Evolutionary conservation across 2,888 invertebrate genomes (phyloP), one percentile per base, ranked within the genome.

Genomic region (Rhagonycha lutea): DNA sequence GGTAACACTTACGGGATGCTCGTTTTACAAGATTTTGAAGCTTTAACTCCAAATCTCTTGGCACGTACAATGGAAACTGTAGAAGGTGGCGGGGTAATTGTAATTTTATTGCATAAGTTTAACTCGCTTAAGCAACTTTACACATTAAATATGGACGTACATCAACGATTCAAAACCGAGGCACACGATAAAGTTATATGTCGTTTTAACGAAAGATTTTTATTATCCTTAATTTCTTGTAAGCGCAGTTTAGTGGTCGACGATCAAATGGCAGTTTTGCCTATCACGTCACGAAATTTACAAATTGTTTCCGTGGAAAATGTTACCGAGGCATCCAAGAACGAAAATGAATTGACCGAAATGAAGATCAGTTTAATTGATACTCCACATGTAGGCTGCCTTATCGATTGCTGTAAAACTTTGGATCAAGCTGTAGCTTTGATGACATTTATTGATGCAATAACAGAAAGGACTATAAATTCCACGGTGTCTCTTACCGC

Each of bases 141-240:
- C 86, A 95, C 98, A 0, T 94, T 99, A 91, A 94, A 94, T 79
- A 99, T 99, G 99, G 99, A 99, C 90, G 98, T 99, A 1, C 99
- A 99, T 89, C 93, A 96, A 79, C 91, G 96, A 81, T 98, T 96
- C 86, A 92, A 98, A 81, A 99, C 99, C 0, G 98, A 99, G 89
- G 95, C 98, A 0, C 96, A 98, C 86, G 92, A 95, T 85, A 94
- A 96, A 84, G 92, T 99, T 14, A 94, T 96, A 12, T 96, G 96
- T 77, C 90, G 99, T 73, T 99, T 99, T 87, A 99, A 99, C 88
- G 99, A 99, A 88, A 91, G 99, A 78, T 96, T 99, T 85, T 91
- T 99, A 14, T 88, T 99, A 1, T 98, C 98, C 0, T 87, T 99
- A 79, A 92, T 96, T 1, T 94, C 96, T 12, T 97, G 98, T 86